Percentiles rank a stretch among this genome's conserved stretches.
These are phyloP conservation scores for Apteryx owenii DNA, from an alignment of 2,113 vertebrate genomes.

Conservation along the genomic window DNA sequence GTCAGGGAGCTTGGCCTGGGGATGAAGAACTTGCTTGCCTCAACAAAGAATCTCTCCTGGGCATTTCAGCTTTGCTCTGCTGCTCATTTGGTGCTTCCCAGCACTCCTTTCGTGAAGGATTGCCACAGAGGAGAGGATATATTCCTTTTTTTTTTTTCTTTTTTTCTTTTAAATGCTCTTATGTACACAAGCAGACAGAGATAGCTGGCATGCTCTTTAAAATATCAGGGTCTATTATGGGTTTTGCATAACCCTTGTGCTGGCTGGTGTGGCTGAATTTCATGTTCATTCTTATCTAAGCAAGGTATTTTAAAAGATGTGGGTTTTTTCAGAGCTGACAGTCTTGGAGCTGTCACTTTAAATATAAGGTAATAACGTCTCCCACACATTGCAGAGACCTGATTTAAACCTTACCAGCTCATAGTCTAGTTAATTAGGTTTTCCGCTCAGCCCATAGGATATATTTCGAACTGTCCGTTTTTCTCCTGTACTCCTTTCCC, in stretches of 20 bases:
- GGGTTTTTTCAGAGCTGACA: not conserved
- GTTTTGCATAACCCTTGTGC: not conserved
- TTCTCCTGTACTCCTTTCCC: not conserved
- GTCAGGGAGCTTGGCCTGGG: fast-evolving
- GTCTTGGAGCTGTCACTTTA: slow-evolving; percentile 15
- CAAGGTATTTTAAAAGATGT: not conserved
- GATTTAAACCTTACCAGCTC: not conserved
- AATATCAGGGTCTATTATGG: not conserved
- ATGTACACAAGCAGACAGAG: not conserved
- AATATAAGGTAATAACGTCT: not conserved
- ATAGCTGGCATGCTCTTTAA: not conserved
- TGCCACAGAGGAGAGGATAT: not conserved
- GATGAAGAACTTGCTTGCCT: not conserved
- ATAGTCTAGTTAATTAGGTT: not conserved
- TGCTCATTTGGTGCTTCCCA: not conserved
- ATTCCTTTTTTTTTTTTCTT: not conserved
- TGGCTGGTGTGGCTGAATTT: not conserved
- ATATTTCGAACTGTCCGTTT: not conserved
- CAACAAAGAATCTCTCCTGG: not conserved
- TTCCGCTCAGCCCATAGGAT: not conserved
- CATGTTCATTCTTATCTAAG: not conserved
- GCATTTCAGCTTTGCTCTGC: not conserved
- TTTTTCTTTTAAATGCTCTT: not conserved
- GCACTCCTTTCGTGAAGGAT: not conserved
- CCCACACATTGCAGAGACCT: not conserved